Evolutionary conservation across 2,113 vertebrate genomes (phyloP).

Genomic region (Columbina picui): DNA sequence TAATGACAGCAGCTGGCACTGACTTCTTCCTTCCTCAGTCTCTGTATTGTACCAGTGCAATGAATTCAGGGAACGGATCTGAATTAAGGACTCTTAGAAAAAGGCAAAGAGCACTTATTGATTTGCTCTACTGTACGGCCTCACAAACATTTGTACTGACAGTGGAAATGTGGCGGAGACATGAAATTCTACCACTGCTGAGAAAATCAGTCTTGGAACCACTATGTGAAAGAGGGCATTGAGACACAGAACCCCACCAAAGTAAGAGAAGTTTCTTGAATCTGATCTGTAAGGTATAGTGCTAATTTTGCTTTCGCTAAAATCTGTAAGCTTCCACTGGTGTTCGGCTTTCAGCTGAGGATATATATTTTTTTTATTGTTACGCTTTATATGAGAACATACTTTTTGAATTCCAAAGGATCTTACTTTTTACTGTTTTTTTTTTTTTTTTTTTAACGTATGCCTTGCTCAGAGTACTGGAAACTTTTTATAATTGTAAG

Average conservation of each 20-base stretch:
- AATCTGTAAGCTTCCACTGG: neutral
- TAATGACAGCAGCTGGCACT: neutral
- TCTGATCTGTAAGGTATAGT: neutral
- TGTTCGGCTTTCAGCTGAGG: neutral
- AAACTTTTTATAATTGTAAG: neutral
- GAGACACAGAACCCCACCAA: neutral
- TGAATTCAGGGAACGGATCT: neutral
- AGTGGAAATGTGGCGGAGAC: neutral
- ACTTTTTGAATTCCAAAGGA: neutral
- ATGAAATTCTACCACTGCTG: neutral
- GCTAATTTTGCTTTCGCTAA: neutral
- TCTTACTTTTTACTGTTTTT: neutral
- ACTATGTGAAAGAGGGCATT: neutral
- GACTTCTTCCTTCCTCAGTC: neutral
- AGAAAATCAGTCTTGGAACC: neutral
- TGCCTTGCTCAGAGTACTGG: neutral
- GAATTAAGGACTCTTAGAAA: neutral
- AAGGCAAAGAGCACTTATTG: neutral
- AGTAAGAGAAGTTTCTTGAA: neutral
- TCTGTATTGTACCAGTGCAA: neutral
- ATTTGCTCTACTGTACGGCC: neutral
- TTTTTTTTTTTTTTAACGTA: neutral
- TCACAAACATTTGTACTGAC: neutral
- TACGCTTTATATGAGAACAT: neutral
- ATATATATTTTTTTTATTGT: neutral